Percentiles rank a stretch among this genome's conserved stretches.
Conservation (phyloP, 2,113 vertebrate genomes). For the Hemibagrus wyckioides region DNA sequence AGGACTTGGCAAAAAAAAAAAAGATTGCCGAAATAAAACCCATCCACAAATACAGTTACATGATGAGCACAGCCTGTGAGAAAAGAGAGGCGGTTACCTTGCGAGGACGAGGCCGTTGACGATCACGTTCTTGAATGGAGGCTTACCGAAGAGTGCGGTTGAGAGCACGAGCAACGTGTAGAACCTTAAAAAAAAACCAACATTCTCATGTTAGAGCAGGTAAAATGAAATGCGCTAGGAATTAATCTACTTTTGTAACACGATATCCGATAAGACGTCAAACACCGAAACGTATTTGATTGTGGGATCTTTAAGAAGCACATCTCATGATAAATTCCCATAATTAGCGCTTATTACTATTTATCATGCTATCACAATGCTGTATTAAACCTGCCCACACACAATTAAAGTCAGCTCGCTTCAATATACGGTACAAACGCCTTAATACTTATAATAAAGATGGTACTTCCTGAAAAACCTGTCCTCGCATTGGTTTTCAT, state of each 20-base stretch:
- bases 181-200: slow-evolving; percentile 82
- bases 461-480: background rate
- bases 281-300: background rate
- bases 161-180: slow-evolving; percentile 94
- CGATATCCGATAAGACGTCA: background rate
- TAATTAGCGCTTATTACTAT: background rate
- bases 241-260: background rate
- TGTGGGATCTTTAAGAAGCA: background rate
- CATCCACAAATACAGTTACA: background rate
- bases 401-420: background rate
- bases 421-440: background rate
- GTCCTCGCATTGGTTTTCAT: background rate
- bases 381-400: background rate
- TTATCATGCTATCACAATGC: background rate
- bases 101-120: slow-evolving; percentile 94
- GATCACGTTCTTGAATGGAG: slow-evolving; percentile 97
- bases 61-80: background rate
- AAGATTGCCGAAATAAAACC: background rate
- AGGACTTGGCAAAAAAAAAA: background rate
- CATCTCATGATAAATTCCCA: background rate
- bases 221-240: background rate
- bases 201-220: background rate
- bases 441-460: background rate
- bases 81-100: slow-evolving; percentile 70
- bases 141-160: slow-evolving; percentile 92